Evolutionary conservation across 2,797 vertebrate species (phyloP).

Genomic region (Vipera ursinii): DNA sequence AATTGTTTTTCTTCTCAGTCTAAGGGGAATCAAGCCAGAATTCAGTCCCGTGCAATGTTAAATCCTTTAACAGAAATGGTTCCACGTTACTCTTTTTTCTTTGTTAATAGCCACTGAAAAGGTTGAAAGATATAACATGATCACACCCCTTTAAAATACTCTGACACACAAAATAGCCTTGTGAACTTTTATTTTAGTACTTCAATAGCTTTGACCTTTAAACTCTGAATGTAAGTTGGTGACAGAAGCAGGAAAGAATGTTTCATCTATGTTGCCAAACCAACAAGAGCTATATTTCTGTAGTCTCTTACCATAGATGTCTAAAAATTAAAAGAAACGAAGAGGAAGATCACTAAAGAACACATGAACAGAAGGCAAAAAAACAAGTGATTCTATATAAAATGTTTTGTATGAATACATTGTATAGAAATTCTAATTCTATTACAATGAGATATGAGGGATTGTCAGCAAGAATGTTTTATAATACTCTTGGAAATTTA

Average conservation of each 20-base stretch:
- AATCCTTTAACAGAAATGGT: background rate
- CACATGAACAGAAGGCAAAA: background rate
- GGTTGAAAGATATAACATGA: background rate
- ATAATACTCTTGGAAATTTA: background rate
- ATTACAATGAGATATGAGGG: background rate
- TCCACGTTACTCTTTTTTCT: background rate
- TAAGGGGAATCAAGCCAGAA: background rate
- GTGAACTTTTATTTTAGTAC: slow-evolving; percentile 39
- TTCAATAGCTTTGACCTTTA: slow-evolving; percentile 65
- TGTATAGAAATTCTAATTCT: background rate
- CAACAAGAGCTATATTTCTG: slow-evolving; percentile 46
- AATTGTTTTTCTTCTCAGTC: background rate
- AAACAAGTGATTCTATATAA: background rate
- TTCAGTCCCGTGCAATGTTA: background rate
- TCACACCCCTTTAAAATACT: background rate
- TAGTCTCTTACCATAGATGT: background rate
- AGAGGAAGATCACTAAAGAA: background rate
- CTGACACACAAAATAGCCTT: background rate
- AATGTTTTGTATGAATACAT: background rate
- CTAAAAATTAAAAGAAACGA: slow-evolving; percentile 1
- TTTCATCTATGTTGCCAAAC: slow-evolving; percentile 62
- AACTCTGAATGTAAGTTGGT: slow-evolving; percentile 46
- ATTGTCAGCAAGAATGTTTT: background rate
- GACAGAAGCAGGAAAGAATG: slow-evolving; percentile 62
- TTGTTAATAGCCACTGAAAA: background rate